Percentiles rank a stretch among this genome's conserved stretches.
These are phyloP conservation scores for Lymantria monacha DNA, from an alignment of 2,888 invertebrate genomes.

Conservation along the genomic window DNA sequence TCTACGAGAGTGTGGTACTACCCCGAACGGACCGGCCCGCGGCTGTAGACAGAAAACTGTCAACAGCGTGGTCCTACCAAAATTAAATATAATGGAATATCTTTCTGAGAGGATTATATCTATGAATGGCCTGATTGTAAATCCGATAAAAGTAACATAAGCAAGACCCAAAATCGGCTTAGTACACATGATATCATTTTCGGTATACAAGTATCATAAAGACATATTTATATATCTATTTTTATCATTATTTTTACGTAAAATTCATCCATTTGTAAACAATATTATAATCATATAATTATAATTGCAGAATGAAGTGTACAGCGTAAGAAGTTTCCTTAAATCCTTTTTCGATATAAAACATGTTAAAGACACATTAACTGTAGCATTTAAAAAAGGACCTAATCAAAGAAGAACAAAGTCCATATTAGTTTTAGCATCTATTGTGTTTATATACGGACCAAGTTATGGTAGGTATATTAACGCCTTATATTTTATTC, in stretches of 20 bases:
- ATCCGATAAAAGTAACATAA: background rate
- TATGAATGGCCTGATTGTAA: background rate
- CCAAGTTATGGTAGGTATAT: constrained; percentile 61
- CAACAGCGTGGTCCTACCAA: no score
- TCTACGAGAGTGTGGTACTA: no score
- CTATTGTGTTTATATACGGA: constrained; percentile 67
- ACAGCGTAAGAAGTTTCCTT: constrained; percentile 46
- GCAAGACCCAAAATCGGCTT: constrained; percentile 4
- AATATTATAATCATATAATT: constrained; percentile 28
- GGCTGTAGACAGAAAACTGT: no score
- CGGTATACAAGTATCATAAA: background rate
- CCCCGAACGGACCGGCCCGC: no score
- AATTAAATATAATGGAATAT: background rate
- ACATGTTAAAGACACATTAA: constrained; percentile 75
- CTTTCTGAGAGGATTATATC: background rate
- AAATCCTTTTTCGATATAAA: constrained; percentile 76
- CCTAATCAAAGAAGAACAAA: constrained; percentile 61
- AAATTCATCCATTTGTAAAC: constrained; percentile 9
- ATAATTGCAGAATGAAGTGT: constrained; percentile 51
- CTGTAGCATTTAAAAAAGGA: constrained; percentile 76
- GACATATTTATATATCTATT: background rate
- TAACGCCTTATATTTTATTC: constrained; percentile 40
- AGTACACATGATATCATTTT: background rate
- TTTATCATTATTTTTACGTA: background rate
- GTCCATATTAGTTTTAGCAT: constrained; percentile 60